Conservation (phyloP, 1,140 invertebrate species). For the Camponotus pennsylvanicus region DNA sequence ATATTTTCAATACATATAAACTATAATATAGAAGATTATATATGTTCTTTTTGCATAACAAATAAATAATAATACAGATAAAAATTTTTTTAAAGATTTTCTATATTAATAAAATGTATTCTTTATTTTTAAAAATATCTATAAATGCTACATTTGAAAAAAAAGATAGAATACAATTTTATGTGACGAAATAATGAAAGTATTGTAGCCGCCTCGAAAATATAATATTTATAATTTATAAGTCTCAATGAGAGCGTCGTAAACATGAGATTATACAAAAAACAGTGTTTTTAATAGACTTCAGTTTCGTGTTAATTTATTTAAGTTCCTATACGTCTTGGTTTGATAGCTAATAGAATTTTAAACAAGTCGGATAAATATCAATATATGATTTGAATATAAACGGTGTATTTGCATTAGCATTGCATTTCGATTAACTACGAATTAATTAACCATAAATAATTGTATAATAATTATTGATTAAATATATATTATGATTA, state of each 20-base stretch:
- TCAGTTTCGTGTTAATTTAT: neutral
- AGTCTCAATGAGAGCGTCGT: neutral
- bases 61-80: neutral
- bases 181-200: neutral
- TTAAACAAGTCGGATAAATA: neutral
- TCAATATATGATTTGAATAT: neutral
- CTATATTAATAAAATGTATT: neutral
- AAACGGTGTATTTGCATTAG: neutral
- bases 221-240: conserved; percentile 33
- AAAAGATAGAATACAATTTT: neutral
- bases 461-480: neutral
- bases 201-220: neutral
- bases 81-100: neutral
- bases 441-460: neutral
- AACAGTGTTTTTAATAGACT: neutral
- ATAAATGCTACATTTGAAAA: neutral
- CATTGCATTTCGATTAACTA: neutral
- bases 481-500: neutral
- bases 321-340: conserved; percentile 1
- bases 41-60: neutral
- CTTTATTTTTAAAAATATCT: neutral
- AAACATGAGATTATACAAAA: neutral
- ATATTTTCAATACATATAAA: neutral
- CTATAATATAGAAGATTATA: neutral
- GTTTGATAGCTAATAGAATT: conserved; percentile 20